Evolutionary conservation across 1,140 invertebrate genomes (phyloP), one percentile per base, ranked within the genome.

Genomic region (Papilio polytes): DNA sequence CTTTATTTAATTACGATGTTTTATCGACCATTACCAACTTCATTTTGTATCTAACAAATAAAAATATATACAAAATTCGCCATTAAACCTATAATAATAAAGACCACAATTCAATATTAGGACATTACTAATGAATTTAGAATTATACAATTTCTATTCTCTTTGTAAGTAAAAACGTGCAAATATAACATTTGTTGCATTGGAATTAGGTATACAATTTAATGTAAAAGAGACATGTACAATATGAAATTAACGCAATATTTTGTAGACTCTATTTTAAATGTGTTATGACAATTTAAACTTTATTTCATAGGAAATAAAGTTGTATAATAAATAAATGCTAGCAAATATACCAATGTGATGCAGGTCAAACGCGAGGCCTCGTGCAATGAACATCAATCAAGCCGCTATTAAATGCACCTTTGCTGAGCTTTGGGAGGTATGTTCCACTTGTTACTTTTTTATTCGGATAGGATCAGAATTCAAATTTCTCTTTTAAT

Each of bases 371-470:
- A 86, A 87, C 87, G 82, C 85, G 81, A 86, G 87, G 87, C 85
- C 84, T 82, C 78, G 87, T 46, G 77, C 77, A 92, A 89, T 92
- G 90, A 88, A 91, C 90, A 93, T 92, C 88, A 93, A 92, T 93
- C 91, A 92, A 87, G 80, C 74, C 66, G 86, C 85, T 90, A 92
- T 93, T 92, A 91, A 89, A 93, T 91, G 90, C 90, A 93, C 89
- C 91, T 91, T 93, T 91, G 85, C 84, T 74, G 74, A 85, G 80
- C 81, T 77, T 85, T 90, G 89, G 88, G 85, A 63, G 86, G 83
- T 82, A 9, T 80, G 82, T 84, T 91, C 84, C 89, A n/a, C 81
- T 89, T 87, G 63, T 80, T 31, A 22, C 80, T 51, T 36, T 3
- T 15, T 31, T 63, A 70, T 18, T 56, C 53, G 1, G 48, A 56